Conservation (phyloP, 2,888 invertebrate species). For the Orthosia gracilis region DNA sequence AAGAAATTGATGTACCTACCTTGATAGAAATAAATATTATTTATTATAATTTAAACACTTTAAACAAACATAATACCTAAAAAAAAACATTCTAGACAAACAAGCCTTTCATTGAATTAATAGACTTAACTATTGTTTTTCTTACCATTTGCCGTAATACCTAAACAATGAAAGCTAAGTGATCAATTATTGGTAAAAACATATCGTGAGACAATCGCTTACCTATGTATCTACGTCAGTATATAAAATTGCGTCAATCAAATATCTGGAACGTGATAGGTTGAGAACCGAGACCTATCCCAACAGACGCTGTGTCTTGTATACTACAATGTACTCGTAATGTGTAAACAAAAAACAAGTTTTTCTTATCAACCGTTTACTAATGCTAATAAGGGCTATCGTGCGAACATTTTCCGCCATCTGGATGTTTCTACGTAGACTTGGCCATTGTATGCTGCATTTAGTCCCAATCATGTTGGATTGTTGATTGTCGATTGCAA, state of each 20-base stretch:
- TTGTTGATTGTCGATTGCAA: slow-evolving; percentile 54
- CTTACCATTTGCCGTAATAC: slow-evolving; percentile 35
- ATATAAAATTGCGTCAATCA: slow-evolving; percentile 37
- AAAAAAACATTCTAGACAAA: slow-evolving; percentile 13
- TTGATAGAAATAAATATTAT: no score
- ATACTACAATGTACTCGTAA: neutral
- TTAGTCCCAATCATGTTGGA: slow-evolving; percentile 61
- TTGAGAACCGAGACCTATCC: slow-evolving; percentile 63
- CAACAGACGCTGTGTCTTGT: slow-evolving; percentile 54
- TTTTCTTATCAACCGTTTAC: slow-evolving; percentile 48
- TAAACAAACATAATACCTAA: neutral
- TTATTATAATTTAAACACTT: no score
- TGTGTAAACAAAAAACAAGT: slow-evolving; percentile 39
- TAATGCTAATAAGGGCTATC: slow-evolving; percentile 52
- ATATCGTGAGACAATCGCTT: slow-evolving; percentile 22
- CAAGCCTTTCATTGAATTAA: slow-evolving; percentile 19
- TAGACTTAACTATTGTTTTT: slow-evolving; percentile 38
- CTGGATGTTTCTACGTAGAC: slow-evolving; percentile 53
- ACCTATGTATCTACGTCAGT: slow-evolving; percentile 17
- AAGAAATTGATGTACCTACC: no score
- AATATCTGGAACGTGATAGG: slow-evolving; percentile 29
- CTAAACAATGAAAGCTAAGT: slow-evolving; percentile 44
- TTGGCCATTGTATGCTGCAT: slow-evolving; percentile 58
- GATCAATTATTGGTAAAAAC: slow-evolving; percentile 55
- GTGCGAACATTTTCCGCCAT: slow-evolving; percentile 62